Base-by-base conservation (phyloP, 2,888 invertebrate species). In the Caenorhabditis sp. region DNA sequence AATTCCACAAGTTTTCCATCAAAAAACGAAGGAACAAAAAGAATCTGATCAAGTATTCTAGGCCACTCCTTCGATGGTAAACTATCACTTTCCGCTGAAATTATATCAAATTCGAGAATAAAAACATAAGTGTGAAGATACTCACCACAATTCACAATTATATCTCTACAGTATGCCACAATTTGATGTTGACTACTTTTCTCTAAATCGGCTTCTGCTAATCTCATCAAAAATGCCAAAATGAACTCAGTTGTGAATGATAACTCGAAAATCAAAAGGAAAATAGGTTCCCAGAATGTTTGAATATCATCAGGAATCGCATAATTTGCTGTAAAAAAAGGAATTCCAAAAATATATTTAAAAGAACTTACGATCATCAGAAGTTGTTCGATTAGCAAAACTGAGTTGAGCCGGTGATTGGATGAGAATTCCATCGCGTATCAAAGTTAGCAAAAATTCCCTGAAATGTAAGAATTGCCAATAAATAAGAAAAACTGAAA, bases 221-320 rank as follows among this genome's bases (percentile, higher is more conserved):
- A 53, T 31, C 72, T 38, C 63, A 59, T 63, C 7, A 71, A 14
- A 12, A 71, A 54, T 8, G 68, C 61, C 21, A 62, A 36, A 1
- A 63, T 38, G 12, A 68, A 23, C 0, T 73, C 72, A n/a, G 65
- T 26, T 14, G 62, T 64, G 49, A 68, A 21, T 56, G 63, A 66
- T 52, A 63, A 10, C 17, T 59, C 61, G 27, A 69, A 69, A 1
- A 73, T 52, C 63, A 69, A 17, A 25, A 59, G 43, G 23, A 73
- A 63, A 0, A 73, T n/a, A 10, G 73, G 73, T 53, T 73, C 69
- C 73, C 73, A 73, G 38, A 62, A 68, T 8, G 8, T 4, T 23
- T 68, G 59, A 31, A 63, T 26, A 3, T 3, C 1, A 23, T 67
- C 63, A 1, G 70, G 59, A 8, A 58, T 58, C 5, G 3, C 5